Evolutionary conservation across 30 jellyfish, hydroid and myxozoan species (phyloP).

Genomic region (Cassiopea xamachana): DNA sequence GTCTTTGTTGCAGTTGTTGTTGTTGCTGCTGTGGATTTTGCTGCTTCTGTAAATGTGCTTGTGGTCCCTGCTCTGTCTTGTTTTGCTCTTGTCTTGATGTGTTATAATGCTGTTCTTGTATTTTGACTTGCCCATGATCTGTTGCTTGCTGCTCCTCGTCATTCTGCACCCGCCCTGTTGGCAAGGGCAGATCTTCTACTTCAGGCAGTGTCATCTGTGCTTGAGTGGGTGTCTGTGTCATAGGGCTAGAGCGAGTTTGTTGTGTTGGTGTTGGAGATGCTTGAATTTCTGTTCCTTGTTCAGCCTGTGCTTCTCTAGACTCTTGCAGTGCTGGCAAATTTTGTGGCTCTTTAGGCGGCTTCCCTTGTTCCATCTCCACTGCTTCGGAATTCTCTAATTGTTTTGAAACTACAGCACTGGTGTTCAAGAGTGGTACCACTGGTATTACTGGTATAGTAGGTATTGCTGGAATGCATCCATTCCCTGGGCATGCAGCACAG

Average conservation of each 20-base stretch:
- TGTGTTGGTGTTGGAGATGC: neutral
- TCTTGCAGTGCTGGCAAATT: conserved; percentile 7
- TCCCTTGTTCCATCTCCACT: conserved; percentile 2
- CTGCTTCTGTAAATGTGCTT: neutral
- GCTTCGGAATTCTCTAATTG: conserved; percentile 1
- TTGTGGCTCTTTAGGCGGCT: conserved; percentile 13
- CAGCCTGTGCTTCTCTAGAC: neutral
- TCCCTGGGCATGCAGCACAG: conserved; percentile 64
- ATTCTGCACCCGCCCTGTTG: conserved; percentile 4
- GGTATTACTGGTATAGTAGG: conserved; percentile 69
- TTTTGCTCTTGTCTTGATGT: neutral
- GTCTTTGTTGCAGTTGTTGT: conserved; percentile 7
- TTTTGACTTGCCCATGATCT: conserved; percentile 6
- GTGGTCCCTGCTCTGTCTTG: conserved; percentile 23
- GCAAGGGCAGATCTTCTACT: conserved; percentile 6
- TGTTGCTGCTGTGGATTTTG: neutral
- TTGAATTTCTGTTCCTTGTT: neutral
- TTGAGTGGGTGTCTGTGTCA: neutral
- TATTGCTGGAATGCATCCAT: conserved; percentile 66
- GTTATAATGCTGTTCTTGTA: neutral
- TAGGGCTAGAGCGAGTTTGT: neutral
- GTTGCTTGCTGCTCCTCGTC: conserved; percentile 2
- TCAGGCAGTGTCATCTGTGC: neutral
- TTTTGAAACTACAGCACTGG: neutral
- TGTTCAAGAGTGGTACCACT: conserved; percentile 36